phyloP scores from a whole-genome alignment of 2,113 vertebrate genomes.

The Brienomyrus brachyistius region DNA sequence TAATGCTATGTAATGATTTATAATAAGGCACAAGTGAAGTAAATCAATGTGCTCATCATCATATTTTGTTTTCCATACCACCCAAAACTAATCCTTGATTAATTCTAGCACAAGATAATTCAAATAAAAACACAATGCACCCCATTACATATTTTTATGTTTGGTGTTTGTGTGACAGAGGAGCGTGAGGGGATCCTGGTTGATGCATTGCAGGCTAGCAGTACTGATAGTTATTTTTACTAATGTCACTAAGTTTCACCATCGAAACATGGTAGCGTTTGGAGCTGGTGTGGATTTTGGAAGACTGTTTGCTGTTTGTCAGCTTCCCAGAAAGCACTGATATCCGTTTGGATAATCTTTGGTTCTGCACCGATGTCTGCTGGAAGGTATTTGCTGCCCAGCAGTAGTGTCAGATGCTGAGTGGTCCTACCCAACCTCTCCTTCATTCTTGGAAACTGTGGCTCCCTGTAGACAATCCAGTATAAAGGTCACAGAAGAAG shows the following conservation, averaged over 20 bases:
- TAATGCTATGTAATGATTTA: neutral
- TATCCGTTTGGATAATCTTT: neutral
- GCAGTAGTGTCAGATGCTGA: neutral
- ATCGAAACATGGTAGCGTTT: neutral
- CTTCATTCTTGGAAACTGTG: neutral
- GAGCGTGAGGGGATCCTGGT: neutral
- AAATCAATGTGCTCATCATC: neutral
- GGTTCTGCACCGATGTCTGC: neutral
- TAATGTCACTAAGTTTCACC: neutral
- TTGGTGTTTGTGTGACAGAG: neutral
- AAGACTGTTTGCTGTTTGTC: neutral
- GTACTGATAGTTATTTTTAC: neutral
- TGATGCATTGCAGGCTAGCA: neutral
- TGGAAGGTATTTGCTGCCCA: neutral
- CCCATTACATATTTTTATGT: neutral
- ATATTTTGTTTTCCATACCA: neutral
- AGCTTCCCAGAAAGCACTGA: neutral
- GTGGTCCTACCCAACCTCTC: neutral
- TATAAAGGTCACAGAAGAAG: neutral
- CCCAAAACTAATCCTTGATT: neutral
- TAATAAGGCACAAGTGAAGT: neutral
- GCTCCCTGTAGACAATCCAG: neutral
- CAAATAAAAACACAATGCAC: neutral
- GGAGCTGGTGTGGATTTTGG: neutral
- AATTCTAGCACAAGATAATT: neutral